Percentiles rank a stretch among this genome's conserved stretches.
phyloP scores from a whole-genome alignment of 2,113 vertebrate species.

The Manacus vitellinus region DNA sequence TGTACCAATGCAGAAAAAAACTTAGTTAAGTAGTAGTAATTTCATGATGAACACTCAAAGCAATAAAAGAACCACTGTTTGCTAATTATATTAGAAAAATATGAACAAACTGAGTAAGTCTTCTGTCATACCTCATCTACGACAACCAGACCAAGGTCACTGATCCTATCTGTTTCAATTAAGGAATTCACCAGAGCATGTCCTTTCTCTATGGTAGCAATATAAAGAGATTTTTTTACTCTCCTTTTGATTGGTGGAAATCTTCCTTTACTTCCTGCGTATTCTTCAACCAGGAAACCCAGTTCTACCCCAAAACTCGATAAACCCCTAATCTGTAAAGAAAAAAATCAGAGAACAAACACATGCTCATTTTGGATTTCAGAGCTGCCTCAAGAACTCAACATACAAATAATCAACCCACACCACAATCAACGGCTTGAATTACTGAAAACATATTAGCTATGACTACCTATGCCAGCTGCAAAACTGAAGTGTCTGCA shows the following conservation, averaged over 20 bases:
- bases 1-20: not conserved
- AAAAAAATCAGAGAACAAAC: not conserved
- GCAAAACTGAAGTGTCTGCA: not conserved
- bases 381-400: not conserved
- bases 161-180: constrained; percentile 83
- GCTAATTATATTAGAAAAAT: not conserved
- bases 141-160: constrained; percentile 86
- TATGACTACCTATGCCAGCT: not conserved
- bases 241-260: constrained; percentile 91
- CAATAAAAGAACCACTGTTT: not conserved
- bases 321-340: constrained; percentile 83
- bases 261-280: constrained; percentile 93
- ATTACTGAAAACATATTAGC: not conserved
- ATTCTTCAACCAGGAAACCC: constrained; percentile 95
- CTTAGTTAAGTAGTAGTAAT: not conserved
- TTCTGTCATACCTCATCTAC: constrained; percentile 88
- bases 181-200: constrained; percentile 92
- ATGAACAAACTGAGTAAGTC: not conserved
- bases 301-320: constrained; percentile 90
- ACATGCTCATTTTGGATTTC: not conserved
- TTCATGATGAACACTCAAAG: not conserved
- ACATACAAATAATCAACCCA: not conserved
- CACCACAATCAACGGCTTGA: not conserved
- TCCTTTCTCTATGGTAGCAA: constrained; percentile 94
- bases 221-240: constrained; percentile 82